Conservation (phyloP, 2,888 invertebrate species). For the Aphodius sticticus region DNA sequence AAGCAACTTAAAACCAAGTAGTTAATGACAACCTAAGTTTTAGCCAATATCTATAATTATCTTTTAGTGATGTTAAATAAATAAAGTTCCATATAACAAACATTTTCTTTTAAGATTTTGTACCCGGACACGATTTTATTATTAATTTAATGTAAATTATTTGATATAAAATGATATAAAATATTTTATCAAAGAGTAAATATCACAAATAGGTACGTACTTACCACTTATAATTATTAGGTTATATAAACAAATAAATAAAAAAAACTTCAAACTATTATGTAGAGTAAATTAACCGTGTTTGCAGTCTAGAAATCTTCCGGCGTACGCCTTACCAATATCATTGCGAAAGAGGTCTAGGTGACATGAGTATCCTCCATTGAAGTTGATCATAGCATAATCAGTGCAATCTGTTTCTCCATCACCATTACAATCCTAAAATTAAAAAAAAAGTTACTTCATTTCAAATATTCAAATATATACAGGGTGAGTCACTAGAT, state of each 20-base stretch:
- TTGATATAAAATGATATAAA: background rate
- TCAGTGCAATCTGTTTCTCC: constrained; percentile 69
- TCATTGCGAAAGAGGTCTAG: constrained; percentile 46
- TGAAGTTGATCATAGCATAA: constrained; percentile 67
- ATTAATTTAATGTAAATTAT: too few relatives aligned
- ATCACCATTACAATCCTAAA: constrained; percentile 65
- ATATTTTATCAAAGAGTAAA: too few relatives aligned
- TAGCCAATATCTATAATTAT: too few relatives aligned
- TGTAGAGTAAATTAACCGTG: background rate
- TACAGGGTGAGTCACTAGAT: too few relatives aligned
- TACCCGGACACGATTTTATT: background rate
- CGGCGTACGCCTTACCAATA: constrained; percentile 54
- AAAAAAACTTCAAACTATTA: too few relatives aligned
- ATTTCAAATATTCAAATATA: too few relatives aligned
- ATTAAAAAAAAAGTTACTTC: background rate
- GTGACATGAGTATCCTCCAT: constrained; percentile 63
- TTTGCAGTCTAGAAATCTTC: constrained; percentile 57
- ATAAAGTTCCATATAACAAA: background rate
- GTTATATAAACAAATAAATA: too few relatives aligned
- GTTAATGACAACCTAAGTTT: too few relatives aligned
- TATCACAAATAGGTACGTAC: too few relatives aligned
- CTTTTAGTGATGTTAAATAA: too few relatives aligned
- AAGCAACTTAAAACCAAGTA: too few relatives aligned
- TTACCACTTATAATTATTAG: too few relatives aligned
- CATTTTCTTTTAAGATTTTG: background rate